Base-by-base conservation (phyloP, 2,888 invertebrate genomes). In the Eristalis tenax region DNA sequence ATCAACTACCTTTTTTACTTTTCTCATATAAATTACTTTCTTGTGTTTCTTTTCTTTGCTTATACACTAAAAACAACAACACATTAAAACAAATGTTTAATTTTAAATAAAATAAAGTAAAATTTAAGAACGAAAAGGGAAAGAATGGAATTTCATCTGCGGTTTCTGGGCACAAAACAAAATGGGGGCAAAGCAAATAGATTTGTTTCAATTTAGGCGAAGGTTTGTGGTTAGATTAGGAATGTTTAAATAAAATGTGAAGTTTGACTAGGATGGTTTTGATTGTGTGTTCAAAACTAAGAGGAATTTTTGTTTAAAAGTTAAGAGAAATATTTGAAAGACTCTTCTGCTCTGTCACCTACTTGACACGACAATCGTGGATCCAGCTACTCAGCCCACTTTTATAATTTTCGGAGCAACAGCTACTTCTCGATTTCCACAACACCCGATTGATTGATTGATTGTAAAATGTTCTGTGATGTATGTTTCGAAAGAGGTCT, bases 41-140 rank as follows among this genome's bases (percentile, higher is more conserved):
- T 65, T 70, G 23, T 40, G 22, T 71, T 74, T 69, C 63, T 66
- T 28, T 61, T 73, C n/a, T 4, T 57, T 65, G 61, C 81, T 80
- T 84, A 81, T 77, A 75, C 74, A 84, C 74, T 88, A 84, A 88
- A 88, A 88, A 80, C 87, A 87, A 87, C 87, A 87, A 87, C 83
- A 80, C 73, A 86, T 65, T 73, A 74, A 83, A 88, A 81, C 75
- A 81, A 83, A 61, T 75, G 23, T 74, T 70, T 59, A 59, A 79
- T 59, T 59, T 11, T 40, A 61, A 69, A 18, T 28, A 74, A 79
- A 75, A 57, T 68, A 79, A 87, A 63, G 74, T n/a, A 35, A 74
- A 80, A 13, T 32, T 23, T 68, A 40, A 56, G 18, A 56, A 77
- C 61, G 50, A 50, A 18, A 28, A 35, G 26, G 40, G 23, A 61